Evolutionary conservation across 2,888 invertebrate species (phyloP).

Genomic region (Synanthedon myopaeformis): DNA sequence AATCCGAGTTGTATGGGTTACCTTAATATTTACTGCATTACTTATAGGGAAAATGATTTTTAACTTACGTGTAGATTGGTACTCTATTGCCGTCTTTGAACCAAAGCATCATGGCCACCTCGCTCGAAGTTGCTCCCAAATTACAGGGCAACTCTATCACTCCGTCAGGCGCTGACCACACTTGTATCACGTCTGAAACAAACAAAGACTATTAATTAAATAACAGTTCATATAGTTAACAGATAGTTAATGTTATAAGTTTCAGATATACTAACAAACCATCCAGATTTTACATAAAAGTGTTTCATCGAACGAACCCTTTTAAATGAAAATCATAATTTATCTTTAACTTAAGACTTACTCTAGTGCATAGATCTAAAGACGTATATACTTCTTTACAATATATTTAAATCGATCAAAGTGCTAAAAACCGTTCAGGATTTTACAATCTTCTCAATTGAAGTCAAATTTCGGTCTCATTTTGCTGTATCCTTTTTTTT

Average conservation of each 20-base stretch:
- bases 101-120: slow-evolving; percentile 90
- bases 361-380: no score
- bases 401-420: no score
- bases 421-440: no score
- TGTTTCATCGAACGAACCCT: background rate
- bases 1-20: no score
- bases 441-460: no score
- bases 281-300: background rate
- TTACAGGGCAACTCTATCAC: slow-evolving; percentile 87
- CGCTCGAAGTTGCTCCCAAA: slow-evolving; percentile 78
- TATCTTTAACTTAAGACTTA: background rate
- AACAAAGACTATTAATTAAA: slow-evolving; percentile 2
- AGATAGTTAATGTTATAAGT: slow-evolving; percentile 1
- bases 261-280: background rate
- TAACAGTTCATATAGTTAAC: background rate
- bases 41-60: background rate
- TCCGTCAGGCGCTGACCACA: slow-evolving; percentile 82
- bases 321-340: background rate
- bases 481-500: no score
- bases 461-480: no score
- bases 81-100: slow-evolving; percentile 88
- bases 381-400: no score
- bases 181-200: slow-evolving; percentile 50
- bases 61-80: slow-evolving; percentile 85
- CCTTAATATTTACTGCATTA: no score